These are phyloP conservation scores for Lutraria lutraria DNA, from an alignment of 2,888 invertebrate species.

Conservation along the genomic window DNA sequence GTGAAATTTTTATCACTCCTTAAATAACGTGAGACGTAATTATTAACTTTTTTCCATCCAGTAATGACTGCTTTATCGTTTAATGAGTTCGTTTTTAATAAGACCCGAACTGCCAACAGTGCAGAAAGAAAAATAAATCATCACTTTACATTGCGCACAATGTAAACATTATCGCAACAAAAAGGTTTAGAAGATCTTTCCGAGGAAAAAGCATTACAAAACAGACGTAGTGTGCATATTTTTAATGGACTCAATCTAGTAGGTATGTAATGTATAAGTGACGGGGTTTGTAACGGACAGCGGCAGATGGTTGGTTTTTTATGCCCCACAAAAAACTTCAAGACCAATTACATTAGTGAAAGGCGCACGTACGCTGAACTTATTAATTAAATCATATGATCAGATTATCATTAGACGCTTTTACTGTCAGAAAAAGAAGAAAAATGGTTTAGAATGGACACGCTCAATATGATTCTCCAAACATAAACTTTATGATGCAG, in stretches of 20 bases:
- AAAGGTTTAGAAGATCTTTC: not conserved
- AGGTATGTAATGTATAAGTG: not conserved
- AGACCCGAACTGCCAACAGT: not conserved
- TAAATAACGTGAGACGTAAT: not conserved
- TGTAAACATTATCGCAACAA: conserved; percentile 11
- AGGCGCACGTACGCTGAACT: conserved; percentile 46
- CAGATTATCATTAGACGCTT: conserved; percentile 44
- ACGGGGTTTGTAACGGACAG: not conserved
- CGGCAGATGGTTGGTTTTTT: conserved; percentile 31
- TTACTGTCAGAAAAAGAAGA: conserved; percentile 50
- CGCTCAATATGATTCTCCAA: conserved; percentile 45
- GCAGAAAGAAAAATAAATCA: conserved; percentile 22
- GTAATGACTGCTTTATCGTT: not conserved
- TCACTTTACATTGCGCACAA: not conserved
- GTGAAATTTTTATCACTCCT: not conserved
- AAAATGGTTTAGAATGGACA: conserved; percentile 44
- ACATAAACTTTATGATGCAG: conserved; percentile 39
- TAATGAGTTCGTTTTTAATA: not conserved
- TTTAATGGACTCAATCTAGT: not conserved
- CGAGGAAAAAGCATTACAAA: not conserved
- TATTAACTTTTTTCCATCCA: not conserved
- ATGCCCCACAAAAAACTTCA: conserved; percentile 31
- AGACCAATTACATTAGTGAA: conserved; percentile 30
- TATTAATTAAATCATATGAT: conserved; percentile 62
- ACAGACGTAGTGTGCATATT: not conserved